A percentile compares a stretch with the other conserved stretches of the same genome.
These are phyloP conservation scores for Psophia crepitans DNA, from an alignment of 2,113 vertebrate species.

Conservation along the genomic window DNA sequence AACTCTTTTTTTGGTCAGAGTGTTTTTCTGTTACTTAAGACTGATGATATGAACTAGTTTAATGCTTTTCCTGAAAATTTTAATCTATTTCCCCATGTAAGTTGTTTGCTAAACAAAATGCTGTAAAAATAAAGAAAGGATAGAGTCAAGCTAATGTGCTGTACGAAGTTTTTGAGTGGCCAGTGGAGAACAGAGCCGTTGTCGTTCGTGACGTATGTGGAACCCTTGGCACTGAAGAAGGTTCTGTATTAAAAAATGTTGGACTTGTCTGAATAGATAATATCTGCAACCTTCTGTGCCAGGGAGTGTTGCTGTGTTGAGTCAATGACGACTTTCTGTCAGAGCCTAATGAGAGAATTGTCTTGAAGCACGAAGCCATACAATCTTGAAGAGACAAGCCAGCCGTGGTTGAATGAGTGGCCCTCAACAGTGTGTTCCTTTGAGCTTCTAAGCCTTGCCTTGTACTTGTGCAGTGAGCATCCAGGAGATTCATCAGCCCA, in stretches of 20 bases:
- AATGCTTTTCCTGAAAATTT: not conserved
- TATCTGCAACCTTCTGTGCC: slow-evolving; percentile 49
- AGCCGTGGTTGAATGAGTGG: not conserved
- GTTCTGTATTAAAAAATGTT: slow-evolving; percentile 33
- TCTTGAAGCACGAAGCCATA: slow-evolving; percentile 44
- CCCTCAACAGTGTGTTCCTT: slow-evolving; percentile 25
- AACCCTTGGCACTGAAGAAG: not conserved
- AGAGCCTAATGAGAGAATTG: slow-evolving; percentile 34
- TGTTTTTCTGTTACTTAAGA: not conserved
- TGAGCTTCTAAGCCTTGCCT: slow-evolving; percentile 24
- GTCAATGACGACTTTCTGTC: slow-evolving; percentile 29
- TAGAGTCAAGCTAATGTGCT: not conserved
- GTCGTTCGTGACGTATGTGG: not conserved
- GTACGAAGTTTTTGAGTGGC: not conserved
- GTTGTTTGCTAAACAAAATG: not conserved
- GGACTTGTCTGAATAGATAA: slow-evolving; percentile 38
- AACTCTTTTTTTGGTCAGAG: not conserved
- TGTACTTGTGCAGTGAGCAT: not conserved
- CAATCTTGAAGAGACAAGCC: slow-evolving; percentile 46
- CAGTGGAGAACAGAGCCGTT: not conserved
- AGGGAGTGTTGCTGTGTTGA: not conserved
- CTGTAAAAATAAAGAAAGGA: not conserved
- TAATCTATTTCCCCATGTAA: not conserved
- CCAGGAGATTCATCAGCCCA: not conserved
- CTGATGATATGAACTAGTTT: not conserved